phyloP scores from a whole-genome alignment of 2,888 invertebrate genomes.

The Philopedon plagiatum region DNA sequence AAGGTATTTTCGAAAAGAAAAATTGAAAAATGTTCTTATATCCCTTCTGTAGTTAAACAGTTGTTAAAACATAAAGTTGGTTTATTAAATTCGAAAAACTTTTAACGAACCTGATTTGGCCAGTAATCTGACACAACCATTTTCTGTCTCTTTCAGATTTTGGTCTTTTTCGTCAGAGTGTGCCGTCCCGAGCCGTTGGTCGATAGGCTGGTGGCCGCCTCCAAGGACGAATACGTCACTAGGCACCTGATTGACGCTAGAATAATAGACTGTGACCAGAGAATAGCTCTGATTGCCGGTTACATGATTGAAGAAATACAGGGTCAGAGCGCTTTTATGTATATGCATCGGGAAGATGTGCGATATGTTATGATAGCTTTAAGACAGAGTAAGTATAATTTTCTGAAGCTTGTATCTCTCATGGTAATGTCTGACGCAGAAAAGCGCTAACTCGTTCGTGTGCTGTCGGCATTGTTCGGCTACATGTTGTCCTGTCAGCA shows the following conservation, averaged over 20 bases:
- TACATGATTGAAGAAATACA: constrained; percentile 92
- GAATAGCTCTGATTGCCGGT: constrained; percentile 90
- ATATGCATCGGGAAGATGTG: constrained; percentile 92
- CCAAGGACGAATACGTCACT: constrained; percentile 89
- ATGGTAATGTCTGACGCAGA: no score
- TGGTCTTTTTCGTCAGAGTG: constrained; percentile 82
- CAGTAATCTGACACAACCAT: no score
- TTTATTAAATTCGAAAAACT: no score
- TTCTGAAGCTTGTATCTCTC: no score
- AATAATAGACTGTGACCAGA: constrained; percentile 91
- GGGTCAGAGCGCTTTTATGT: constrained; percentile 89
- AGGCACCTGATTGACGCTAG: constrained; percentile 91
- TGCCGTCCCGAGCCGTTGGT: constrained; percentile 80
- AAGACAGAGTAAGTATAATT: constrained; percentile 78
- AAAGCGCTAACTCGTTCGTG: no score
- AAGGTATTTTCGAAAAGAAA: no score
- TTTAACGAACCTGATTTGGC: no score
- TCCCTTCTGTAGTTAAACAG: no score
- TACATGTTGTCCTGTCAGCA: no score
- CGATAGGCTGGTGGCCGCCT: constrained; percentile 76
- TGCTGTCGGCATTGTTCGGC: no score
- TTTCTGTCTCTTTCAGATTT: constrained; percentile 67
- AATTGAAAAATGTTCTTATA: no score
- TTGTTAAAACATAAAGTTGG: no score
- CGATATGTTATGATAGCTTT: constrained; percentile 91